Evolutionary conservation across 2,888 invertebrate genomes (phyloP).

Genomic region (Ochropacha duplaris): DNA sequence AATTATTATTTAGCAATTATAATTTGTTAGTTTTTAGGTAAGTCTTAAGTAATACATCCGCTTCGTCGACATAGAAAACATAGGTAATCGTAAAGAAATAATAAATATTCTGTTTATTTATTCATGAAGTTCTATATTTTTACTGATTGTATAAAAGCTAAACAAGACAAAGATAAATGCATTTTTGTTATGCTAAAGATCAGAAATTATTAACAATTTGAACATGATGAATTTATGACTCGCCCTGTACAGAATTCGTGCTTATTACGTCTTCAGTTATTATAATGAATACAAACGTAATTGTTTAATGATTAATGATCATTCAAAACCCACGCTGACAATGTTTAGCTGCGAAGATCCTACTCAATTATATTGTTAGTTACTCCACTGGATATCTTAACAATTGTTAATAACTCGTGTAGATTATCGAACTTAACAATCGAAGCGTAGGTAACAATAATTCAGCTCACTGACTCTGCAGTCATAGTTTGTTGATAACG

Average conservation of each 20-base stretch:
- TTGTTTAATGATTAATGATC: conserved; percentile 16
- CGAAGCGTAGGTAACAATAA: conserved; percentile 25
- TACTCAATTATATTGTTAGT: conserved; percentile 35
- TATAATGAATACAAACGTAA: conserved; percentile 15
- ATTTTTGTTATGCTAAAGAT: not conserved
- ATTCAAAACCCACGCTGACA: conserved; percentile 37
- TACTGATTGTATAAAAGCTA: too few relatives aligned
- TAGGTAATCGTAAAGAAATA: too few relatives aligned
- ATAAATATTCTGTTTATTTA: too few relatives aligned
- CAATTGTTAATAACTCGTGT: conserved; percentile 46
- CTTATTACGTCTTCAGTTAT: conserved; percentile 8
- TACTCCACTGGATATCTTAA: conserved; percentile 21
- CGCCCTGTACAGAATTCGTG: not conserved
- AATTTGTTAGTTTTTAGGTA: not conserved
- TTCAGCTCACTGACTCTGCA: not conserved
- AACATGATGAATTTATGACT: not conserved
- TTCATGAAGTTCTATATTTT: too few relatives aligned
- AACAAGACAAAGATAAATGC: not conserved
- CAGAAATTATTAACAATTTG: not conserved
- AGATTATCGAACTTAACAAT: conserved; percentile 18
- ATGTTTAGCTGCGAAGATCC: conserved; percentile 29
- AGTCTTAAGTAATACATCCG: not conserved
- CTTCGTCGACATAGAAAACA: too few relatives aligned
- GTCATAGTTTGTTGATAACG: not conserved
- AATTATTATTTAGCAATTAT: not conserved